Percentiles rank a stretch among this genome's conserved stretches.
These are phyloP conservation scores for Gymnorhina tibicen DNA, from an alignment of 2,113 vertebrate species.

Conservation along the genomic window DNA sequence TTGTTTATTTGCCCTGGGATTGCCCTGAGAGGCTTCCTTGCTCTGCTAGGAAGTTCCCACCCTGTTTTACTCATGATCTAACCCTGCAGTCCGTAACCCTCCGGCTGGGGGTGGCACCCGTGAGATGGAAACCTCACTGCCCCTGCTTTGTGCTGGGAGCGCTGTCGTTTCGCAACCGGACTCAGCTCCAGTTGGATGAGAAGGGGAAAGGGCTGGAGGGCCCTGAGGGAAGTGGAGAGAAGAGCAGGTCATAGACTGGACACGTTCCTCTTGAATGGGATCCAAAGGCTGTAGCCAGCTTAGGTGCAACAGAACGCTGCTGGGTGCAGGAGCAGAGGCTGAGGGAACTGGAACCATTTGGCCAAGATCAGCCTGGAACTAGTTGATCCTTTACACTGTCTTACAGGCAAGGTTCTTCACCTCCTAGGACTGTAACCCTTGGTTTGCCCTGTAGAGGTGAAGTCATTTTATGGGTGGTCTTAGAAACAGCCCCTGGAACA, in stretches of 20 bases:
- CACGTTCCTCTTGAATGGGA: not conserved
- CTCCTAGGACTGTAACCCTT: not conserved
- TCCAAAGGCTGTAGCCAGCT: not conserved
- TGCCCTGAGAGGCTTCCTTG: not conserved
- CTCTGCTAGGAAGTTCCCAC: constrained; percentile 47
- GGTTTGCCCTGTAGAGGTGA: not conserved
- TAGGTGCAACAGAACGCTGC: not conserved
- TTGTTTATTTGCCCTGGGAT: not conserved
- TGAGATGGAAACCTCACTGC: not conserved
- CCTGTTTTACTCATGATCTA: constrained; percentile 42
- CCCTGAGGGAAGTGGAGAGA: not conserved
- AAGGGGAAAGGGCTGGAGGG: not conserved
- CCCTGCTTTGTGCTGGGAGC: not conserved
- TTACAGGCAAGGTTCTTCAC: not conserved
- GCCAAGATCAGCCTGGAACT: not conserved
- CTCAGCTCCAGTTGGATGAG: not conserved
- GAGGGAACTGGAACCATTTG: not conserved
- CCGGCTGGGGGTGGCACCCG: not conserved
- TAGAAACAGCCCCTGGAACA: not conserved
- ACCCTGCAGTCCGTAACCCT: not conserved
- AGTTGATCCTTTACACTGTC: not conserved
- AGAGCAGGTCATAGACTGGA: not conserved
- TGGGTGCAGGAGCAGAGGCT: not conserved
- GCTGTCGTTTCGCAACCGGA: not conserved
- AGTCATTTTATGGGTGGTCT: not conserved